Conservation (phyloP, 2,113 vertebrate species). For the Pimephales promelas region DNA sequence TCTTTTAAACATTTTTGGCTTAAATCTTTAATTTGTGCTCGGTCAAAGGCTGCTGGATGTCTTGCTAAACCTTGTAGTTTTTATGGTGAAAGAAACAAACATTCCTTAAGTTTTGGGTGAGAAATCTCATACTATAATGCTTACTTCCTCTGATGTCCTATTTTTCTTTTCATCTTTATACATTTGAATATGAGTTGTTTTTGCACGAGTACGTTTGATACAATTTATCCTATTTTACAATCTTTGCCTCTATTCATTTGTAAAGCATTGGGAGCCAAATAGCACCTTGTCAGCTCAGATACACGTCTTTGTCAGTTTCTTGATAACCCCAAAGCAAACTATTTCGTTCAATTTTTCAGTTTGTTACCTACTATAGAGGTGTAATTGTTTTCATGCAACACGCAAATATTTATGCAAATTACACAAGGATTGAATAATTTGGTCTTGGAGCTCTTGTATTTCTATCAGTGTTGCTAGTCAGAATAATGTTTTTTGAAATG, state of each 20-base stretch:
- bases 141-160: background rate
- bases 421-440: conserved; percentile 17
- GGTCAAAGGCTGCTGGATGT: background rate
- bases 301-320: conserved; percentile 20
- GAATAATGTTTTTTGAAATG: background rate
- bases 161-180: background rate
- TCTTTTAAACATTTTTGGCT: background rate
- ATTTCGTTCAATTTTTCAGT: conserved; percentile 45
- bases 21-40: background rate
- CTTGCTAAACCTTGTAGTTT: background rate
- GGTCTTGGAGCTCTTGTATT: conserved; percentile 18
- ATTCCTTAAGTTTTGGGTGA: background rate
- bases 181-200: background rate
- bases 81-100: background rate
- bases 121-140: background rate
- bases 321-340: conserved; percentile 36
- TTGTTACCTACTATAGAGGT: conserved; percentile 35
- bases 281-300: conserved; percentile 50
- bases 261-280: conserved; percentile 42
- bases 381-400: conserved; percentile 27
- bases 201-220: conserved; percentile 29
- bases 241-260: conserved; percentile 48
- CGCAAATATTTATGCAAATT: conserved; percentile 47
- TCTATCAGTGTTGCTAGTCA: conserved; percentile 14
- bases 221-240: conserved; percentile 14